Conservation (phyloP, 2,888 invertebrate genomes). For the Cyrtodaria siliqua region DNA sequence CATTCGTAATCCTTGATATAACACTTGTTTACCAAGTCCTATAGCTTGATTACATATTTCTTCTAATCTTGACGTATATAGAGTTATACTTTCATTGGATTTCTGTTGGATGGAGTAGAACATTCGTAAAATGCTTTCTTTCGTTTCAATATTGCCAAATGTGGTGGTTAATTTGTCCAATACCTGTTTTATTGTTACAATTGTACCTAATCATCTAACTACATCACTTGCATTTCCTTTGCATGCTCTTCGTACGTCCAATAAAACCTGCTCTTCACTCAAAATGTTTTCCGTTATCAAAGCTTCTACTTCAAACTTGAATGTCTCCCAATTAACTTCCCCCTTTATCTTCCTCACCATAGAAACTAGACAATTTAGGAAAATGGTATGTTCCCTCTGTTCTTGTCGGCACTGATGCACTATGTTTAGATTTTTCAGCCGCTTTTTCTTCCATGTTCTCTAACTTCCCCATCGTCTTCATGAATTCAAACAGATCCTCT, state of each 20-base stretch:
- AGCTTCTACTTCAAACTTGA: background rate
- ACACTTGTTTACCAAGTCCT: conserved; percentile 9
- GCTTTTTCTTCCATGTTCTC: no score
- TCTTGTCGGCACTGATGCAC: no score
- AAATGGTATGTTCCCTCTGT: no score
- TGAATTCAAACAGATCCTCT: no score
- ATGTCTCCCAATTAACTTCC: background rate
- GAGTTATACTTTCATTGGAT: no score
- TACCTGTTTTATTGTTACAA: background rate
- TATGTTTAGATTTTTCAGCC: no score
- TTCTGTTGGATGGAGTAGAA: no score
- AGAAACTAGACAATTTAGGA: no score
- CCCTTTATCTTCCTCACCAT: background rate
- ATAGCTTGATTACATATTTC: conserved; percentile 13
- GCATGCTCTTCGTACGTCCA: background rate
- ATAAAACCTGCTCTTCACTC: background rate
- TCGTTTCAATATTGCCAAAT: no score
- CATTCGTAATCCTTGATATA: conserved; percentile 21
- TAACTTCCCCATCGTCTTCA: no score
- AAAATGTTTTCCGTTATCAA: background rate
- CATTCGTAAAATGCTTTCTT: no score
- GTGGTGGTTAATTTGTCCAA: background rate
- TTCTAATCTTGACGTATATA: no score
- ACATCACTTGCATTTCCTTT: background rate
- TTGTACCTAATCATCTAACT: conserved; percentile 1